Conservation (phyloP, 2,888 invertebrate species). For the Rhagophthalmus giganteus region DNA sequence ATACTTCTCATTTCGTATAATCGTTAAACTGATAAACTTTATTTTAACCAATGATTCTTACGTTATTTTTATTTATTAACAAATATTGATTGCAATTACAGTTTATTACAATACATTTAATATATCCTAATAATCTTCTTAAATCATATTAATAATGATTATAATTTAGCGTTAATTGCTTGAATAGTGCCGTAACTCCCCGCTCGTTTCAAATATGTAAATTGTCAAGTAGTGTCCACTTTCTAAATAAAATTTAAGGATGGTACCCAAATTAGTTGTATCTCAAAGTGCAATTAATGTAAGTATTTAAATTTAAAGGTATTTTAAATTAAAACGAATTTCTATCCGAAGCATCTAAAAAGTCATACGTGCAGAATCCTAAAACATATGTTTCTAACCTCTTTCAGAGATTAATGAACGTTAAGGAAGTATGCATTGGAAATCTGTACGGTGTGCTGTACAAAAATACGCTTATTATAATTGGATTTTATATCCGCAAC, state of each 20-base stretch:
- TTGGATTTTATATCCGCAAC: conserved; percentile 69
- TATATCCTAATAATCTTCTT: too few species aligned
- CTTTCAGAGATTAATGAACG: conserved; percentile 67
- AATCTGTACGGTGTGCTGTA: conserved; percentile 76
- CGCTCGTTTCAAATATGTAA: background rate
- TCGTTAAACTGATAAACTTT: too few species aligned
- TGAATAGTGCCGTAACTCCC: too few species aligned
- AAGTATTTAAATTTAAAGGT: conserved; percentile 47
- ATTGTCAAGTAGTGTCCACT: background rate
- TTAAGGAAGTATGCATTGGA: conserved; percentile 67
- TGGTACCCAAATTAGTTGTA: conserved; percentile 76
- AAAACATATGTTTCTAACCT: conserved; percentile 27
- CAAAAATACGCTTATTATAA: conserved; percentile 56
- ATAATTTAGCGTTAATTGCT: too few species aligned
- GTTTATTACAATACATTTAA: too few species aligned
- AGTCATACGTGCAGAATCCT: conserved; percentile 1
- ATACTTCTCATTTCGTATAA: too few species aligned
- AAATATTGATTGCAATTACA: too few species aligned
- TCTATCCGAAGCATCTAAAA: background rate
- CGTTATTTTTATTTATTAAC: too few species aligned
- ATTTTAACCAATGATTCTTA: too few species aligned
- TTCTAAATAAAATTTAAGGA: conserved; percentile 43
- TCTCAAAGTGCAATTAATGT: conserved; percentile 72
- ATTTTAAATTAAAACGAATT: conserved; percentile 4
- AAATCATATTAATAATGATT: too few species aligned